Evolutionary conservation across 92 coral and sea anemone genomes (phyloP), one percentile per base, ranked within the genome.

Genomic region (Blastomussa wellsi): DNA sequence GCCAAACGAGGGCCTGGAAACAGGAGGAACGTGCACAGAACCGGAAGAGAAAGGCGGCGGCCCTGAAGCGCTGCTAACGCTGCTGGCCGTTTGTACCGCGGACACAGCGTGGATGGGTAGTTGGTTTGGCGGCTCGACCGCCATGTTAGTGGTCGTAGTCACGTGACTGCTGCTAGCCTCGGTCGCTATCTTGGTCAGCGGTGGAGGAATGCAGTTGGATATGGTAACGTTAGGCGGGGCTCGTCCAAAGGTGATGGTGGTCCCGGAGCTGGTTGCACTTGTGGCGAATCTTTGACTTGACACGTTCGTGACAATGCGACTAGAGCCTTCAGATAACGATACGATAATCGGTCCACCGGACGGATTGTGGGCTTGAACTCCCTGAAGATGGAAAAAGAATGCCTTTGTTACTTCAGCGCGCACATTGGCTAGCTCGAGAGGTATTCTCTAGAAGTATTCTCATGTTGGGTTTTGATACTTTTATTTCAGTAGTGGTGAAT

Each of bases 171-270:
- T 49, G 32, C 82, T 76, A 52, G 77, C 77, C 74, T 85, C 88
- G 35, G 88, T 55, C 19, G 88, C 81, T n/a, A 89, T 92, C 76
- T 88, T 82, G 20, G 92, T 89, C 65, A 88, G 84, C 59, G 88
- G 88, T 33, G 94, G 93, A 35, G 95, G 93, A 28, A 83, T 86
- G 31, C 82, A 84, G 82, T 79, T 84, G 3, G 97, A 86, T 67
- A 87, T 91, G 14, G 95, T 90, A 10, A 91, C 93, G 82, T 91
- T 90, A 5, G 97, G 95, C 11, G 97, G 95, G 17, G 92, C 93
- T 12, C 94, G 94, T 3, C 94, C 97, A 66, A 95, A 93, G 7
- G 97, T 93, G 55, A 93, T 93, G 41, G 98, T 90, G 17, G 95
- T 92, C 2, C 98, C 98, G 10, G 89, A 82, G 70, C 91, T 88